These are phyloP conservation scores for Axinella damicornis DNA, from an alignment of 37 sponge, comb jelly and placozoan species.

Conservation along the genomic window DNA sequence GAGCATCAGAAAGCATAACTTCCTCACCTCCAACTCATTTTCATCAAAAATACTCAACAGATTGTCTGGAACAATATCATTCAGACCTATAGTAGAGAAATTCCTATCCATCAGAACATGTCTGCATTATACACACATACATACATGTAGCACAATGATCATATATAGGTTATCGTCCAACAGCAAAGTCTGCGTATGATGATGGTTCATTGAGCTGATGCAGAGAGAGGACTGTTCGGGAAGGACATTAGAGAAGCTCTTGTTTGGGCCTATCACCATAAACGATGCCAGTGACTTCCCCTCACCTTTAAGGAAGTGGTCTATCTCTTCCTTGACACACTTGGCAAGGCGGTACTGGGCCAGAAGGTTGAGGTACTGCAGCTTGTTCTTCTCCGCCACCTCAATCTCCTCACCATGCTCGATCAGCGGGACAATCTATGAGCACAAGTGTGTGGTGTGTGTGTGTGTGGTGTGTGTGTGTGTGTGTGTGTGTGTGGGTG, in stretches of 20 bases:
- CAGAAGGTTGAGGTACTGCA: conserved; percentile 82
- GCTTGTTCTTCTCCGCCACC: conserved; percentile 93
- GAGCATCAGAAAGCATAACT: background rate
- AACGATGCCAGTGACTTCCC: too few relatives aligned
- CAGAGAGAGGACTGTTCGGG: too few relatives aligned
- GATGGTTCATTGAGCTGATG: too few relatives aligned
- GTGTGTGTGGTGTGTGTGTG: too few relatives aligned
- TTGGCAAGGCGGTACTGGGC: conserved; percentile 80
- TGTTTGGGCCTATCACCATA: too few relatives aligned
- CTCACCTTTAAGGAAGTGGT: conserved; percentile 88
- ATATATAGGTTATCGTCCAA: too few relatives aligned
- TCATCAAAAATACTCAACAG: conserved; percentile 95
- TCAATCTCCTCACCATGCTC: conserved; percentile 77
- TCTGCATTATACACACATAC: too few relatives aligned
- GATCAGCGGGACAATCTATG: conserved; percentile 77
- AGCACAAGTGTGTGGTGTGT: background rate
- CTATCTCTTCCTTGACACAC: conserved; percentile 76
- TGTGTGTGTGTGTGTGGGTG: too few relatives aligned
- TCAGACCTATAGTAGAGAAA: conserved; percentile 81
- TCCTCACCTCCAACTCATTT: conserved; percentile 91
- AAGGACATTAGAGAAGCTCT: too few relatives aligned
- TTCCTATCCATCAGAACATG: too few relatives aligned
- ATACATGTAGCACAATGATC: too few relatives aligned
- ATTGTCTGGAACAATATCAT: conserved; percentile 86
- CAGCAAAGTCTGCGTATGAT: too few relatives aligned